Evolutionary conservation across 2,888 invertebrate species (phyloP).

Genomic region (Macrophya annulata): DNA sequence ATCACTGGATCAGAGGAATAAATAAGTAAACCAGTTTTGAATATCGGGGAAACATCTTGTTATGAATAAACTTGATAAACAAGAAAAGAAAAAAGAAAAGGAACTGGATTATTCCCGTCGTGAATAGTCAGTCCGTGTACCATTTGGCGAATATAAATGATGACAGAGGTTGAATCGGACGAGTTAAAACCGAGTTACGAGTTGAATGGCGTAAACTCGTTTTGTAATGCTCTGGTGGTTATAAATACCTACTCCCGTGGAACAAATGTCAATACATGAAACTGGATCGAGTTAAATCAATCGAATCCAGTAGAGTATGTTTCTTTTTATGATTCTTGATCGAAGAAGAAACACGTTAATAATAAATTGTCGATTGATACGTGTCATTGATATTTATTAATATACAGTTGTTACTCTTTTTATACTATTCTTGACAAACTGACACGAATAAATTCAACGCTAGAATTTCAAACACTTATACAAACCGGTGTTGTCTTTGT

Average conservation of each 20-base stretch:
- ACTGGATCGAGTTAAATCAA: background rate
- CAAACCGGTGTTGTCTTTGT: background rate
- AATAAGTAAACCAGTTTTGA: background rate
- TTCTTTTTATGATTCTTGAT: background rate
- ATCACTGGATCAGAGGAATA: no score
- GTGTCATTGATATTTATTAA: constrained; percentile 7
- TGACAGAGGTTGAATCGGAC: background rate
- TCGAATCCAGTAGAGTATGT: background rate
- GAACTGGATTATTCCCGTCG: background rate
- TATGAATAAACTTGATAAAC: background rate
- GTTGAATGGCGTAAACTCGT: background rate
- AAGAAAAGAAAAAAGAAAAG: background rate
- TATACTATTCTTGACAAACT: background rate
- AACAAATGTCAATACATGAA: background rate
- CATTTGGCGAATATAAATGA: background rate
- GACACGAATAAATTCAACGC: background rate
- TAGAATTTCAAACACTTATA: background rate
- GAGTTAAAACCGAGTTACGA: background rate
- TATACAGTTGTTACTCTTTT: constrained; percentile 6
- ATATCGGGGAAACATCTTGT: background rate
- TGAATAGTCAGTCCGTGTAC: background rate
- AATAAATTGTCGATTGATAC: constrained; percentile 15
- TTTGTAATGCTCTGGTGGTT: background rate
- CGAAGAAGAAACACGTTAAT: background rate
- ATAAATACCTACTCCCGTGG: constrained; percentile 4